These are phyloP conservation scores for Balaenoptera acutorostrata DNA, from an alignment of 2,113 vertebrate genomes.

Conservation along the genomic window DNA sequence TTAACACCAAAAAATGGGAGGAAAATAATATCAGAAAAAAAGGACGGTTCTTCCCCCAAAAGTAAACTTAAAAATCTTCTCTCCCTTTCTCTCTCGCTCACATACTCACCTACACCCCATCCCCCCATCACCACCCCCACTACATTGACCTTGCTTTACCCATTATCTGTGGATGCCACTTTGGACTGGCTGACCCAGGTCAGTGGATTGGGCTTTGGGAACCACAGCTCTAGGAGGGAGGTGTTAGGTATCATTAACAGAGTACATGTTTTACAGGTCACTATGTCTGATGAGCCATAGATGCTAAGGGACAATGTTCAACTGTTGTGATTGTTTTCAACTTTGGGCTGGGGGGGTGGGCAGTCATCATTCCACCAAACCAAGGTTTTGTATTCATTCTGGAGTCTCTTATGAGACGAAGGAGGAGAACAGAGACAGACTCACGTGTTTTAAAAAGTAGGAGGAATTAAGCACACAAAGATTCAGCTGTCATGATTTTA, in stretches of 20 bases:
- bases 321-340: background rate
- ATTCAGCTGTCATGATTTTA: constrained; percentile 36
- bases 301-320: background rate
- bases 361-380: background rate
- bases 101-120: background rate
- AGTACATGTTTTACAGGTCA: background rate
- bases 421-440: background rate
- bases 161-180: background rate
- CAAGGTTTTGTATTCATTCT: background rate
- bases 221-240: background rate
- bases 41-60: background rate
- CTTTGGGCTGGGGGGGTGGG: background rate
- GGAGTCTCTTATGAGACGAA: background rate
- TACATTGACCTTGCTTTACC: background rate
- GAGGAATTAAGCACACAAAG: constrained; percentile 24
- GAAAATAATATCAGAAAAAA: background rate
- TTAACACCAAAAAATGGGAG: background rate
- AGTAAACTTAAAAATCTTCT: background rate
- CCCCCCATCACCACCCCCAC: background rate
- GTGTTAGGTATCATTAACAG: background rate
- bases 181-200: background rate
- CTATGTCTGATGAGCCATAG: background rate
- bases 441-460: constrained; percentile 7
- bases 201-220: background rate
- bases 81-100: background rate